These are phyloP conservation scores for Eristalis tenax DNA, from an alignment of 2,888 invertebrate species.

Conservation along the genomic window DNA sequence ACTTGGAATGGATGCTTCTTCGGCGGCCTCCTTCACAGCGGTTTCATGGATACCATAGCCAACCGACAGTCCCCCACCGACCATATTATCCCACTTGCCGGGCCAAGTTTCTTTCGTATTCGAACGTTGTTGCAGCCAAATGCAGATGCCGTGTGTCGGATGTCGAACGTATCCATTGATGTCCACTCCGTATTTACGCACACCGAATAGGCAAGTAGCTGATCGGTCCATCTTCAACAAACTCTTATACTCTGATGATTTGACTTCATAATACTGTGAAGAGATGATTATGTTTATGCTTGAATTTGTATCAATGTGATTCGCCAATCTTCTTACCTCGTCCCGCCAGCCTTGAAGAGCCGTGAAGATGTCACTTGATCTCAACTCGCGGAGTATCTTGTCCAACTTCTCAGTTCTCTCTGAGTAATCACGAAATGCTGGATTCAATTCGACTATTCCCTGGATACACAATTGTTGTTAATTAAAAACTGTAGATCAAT, in stretches of 20 bases:
- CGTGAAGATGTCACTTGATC: slow-evolving; percentile 88
- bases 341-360: slow-evolving; percentile 96
- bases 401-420: slow-evolving; percentile 90
- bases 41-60: slow-evolving; percentile 94
- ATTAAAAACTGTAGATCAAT: slow-evolving; percentile 8
- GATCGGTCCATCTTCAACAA: slow-evolving; percentile 93
- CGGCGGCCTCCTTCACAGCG: slow-evolving; percentile 95
- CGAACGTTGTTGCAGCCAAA: slow-evolving; percentile 95
- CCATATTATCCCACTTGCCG: slow-evolving; percentile 97
- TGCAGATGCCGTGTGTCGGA: slow-evolving; percentile 90
- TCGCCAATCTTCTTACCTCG: slow-evolving; percentile 84
- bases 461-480: slow-evolving; percentile 75
- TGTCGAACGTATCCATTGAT: slow-evolving; percentile 95
- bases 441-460: slow-evolving; percentile 91
- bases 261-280: slow-evolving; percentile 92
- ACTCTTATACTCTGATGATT: slow-evolving; percentile 84
- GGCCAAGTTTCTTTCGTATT: slow-evolving; percentile 97
- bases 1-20: slow-evolving; percentile 94
- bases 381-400: slow-evolving; percentile 88
- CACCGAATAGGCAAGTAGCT: slow-evolving; percentile 96
- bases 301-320: background rate
- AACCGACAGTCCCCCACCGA: slow-evolving; percentile 94
- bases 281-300: background rate
- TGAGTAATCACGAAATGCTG: slow-evolving; percentile 92
- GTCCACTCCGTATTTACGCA: slow-evolving; percentile 96